Conservation (phyloP, 2,113 vertebrate genomes). For the Lamprotornis superbus region DNA sequence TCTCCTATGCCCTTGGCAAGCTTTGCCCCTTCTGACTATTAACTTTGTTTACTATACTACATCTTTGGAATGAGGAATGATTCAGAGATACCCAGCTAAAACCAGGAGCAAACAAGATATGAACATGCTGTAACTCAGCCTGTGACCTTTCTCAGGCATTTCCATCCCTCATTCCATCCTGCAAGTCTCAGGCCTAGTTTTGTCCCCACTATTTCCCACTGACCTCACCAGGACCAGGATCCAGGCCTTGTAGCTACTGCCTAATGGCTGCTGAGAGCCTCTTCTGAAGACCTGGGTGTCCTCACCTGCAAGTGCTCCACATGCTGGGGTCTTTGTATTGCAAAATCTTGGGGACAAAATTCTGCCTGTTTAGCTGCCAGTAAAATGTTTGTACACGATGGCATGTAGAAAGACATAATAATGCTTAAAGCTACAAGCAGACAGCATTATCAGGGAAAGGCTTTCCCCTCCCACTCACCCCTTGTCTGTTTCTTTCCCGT, state of each 20-base stretch:
- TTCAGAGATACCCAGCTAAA: background rate
- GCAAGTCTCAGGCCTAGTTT: background rate
- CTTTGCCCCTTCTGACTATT: slow-evolving; percentile 45
- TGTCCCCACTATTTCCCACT: background rate
- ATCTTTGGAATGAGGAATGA: slow-evolving; percentile 35
- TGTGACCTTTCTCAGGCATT: background rate
- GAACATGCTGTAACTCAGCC: background rate
- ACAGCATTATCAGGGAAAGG: slow-evolving; percentile 37
- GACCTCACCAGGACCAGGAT: background rate
- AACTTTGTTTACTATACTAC: slow-evolving; percentile 43
- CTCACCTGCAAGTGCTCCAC: background rate
- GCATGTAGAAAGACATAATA: slow-evolving; percentile 14
- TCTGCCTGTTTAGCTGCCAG: background rate
- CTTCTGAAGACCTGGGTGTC: background rate
- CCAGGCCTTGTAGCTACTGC: background rate
- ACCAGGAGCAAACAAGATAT: slow-evolving; percentile 2
- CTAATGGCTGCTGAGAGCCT: background rate
- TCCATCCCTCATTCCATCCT: background rate
- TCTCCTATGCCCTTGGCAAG: slow-evolving; percentile 18
- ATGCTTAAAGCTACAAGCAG: background rate
- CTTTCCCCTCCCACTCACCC: slow-evolving; percentile 29
- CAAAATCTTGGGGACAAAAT: background rate
- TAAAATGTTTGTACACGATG: background rate
- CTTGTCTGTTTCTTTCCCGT: slow-evolving; percentile 39
- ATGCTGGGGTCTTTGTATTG: background rate